Evolutionary conservation across 2,888 invertebrate genomes (phyloP).

Genomic region (Zele albiditarsus): DNA sequence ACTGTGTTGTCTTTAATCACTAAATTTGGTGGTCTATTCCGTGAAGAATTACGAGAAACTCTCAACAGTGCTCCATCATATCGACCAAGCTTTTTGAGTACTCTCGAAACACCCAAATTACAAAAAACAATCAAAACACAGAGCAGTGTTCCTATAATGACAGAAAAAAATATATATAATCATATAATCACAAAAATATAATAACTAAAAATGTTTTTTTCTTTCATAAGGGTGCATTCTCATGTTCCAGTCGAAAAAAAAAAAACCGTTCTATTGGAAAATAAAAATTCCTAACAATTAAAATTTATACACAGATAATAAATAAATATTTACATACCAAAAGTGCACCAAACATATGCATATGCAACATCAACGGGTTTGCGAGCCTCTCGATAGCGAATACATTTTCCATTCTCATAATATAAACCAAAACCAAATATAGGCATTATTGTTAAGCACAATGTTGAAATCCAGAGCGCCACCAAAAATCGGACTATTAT

Average conservation of each 20-base stretch:
- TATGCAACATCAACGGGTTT: conserved; percentile 80
- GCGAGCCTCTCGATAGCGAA: conserved; percentile 83
- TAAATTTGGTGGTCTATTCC: conserved; percentile 64
- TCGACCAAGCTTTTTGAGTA: conserved; percentile 78
- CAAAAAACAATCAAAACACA: conserved; percentile 86
- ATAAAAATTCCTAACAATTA: too few relatives aligned
- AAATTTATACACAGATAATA: too few relatives aligned
- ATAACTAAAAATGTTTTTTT: background rate
- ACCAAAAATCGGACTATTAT: conserved; percentile 82
- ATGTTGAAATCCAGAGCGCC: conserved; percentile 81
- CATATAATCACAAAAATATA: background rate
- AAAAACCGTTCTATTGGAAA: too few relatives aligned
- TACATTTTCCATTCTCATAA: conserved; percentile 74
- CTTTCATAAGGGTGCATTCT: too few relatives aligned
- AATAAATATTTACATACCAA: conserved; percentile 77
- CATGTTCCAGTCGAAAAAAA: too few relatives aligned
- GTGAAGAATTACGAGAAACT: conserved; percentile 66
- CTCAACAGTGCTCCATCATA: conserved; percentile 64
- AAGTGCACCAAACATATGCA: conserved; percentile 83
- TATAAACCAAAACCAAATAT: conserved; percentile 77
- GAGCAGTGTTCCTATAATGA: conserved; percentile 78
- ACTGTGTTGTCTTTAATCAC: conserved; percentile 58
- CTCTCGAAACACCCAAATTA: conserved; percentile 87
- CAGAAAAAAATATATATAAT: background rate
- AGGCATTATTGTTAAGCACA: conserved; percentile 83